These are phyloP conservation scores for Lochmaea crataegi DNA, from an alignment of 2,888 invertebrate species.

Conservation along the genomic window DNA sequence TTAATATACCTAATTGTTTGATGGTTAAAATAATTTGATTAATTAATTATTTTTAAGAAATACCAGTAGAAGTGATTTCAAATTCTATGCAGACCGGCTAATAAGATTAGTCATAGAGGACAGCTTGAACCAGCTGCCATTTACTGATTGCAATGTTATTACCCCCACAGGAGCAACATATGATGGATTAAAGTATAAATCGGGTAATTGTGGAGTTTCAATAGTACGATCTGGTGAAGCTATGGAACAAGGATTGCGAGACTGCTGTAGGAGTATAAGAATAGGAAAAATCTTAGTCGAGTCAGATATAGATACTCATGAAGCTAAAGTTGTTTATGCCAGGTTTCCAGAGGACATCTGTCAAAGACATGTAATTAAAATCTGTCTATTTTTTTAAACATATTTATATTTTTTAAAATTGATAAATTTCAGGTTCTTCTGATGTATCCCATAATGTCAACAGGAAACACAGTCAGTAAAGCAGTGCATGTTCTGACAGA, in stretches of 20 bases:
- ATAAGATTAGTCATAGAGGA: slow-evolving; percentile 98
- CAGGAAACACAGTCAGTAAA: slow-evolving; percentile 95
- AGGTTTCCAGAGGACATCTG: slow-evolving; percentile 97
- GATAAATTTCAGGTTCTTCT: slow-evolving; percentile 75
- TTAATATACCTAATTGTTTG: not conserved
- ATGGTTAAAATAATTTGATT: slow-evolving; percentile 4
- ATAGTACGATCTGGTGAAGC: slow-evolving; percentile 86
- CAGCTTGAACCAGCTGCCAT: slow-evolving; percentile 96
- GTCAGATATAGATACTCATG: slow-evolving; percentile 95
- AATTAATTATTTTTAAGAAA: slow-evolving; percentile 73
- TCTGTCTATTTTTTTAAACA: not conserved
- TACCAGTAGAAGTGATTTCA: slow-evolving; percentile 94
- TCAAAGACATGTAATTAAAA: slow-evolving; percentile 71
- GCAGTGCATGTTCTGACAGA: slow-evolving; percentile 95
- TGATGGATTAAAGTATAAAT: slow-evolving; percentile 93
- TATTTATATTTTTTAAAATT: not conserved
- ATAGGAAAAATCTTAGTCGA: slow-evolving; percentile 99
- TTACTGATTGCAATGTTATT: slow-evolving; percentile 87
- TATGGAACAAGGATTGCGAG: slow-evolving; percentile 78
- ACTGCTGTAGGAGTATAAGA: slow-evolving; percentile 97
- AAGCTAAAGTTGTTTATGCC: slow-evolving; percentile 96
- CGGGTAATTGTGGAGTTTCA: slow-evolving; percentile 95
- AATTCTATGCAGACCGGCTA: slow-evolving; percentile 97
- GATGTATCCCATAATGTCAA: slow-evolving; percentile 99
- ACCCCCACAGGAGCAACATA: slow-evolving; percentile 95